Conservation (phyloP, 2,888 invertebrate species). For the Tenthredo amoena region DNA sequence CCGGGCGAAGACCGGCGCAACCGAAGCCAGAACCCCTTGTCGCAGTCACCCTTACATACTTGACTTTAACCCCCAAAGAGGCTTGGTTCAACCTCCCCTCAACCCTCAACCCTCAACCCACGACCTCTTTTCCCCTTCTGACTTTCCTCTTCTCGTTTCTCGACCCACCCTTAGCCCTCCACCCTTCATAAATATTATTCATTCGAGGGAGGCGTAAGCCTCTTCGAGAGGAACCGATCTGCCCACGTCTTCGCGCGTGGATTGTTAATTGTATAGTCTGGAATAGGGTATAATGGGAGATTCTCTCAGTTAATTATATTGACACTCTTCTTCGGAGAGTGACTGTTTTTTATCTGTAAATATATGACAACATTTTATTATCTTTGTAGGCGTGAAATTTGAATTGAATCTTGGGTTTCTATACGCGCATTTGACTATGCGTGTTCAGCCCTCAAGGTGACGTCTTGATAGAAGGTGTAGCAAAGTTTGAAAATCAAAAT, state of each 20-base stretch:
- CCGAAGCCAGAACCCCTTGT: slow-evolving; percentile 20
- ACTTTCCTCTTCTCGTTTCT: neutral
- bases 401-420: neutral
- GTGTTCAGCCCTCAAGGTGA: neutral
- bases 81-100: slow-evolving; percentile 14
- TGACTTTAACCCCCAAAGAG: slow-evolving; percentile 39
- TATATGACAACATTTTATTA: neutral
- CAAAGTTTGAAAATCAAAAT: neutral
- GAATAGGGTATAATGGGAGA: neutral
- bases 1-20: neutral
- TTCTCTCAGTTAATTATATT: neutral
- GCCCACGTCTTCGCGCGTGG: neutral
- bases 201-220: slow-evolving; percentile 34
- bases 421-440: too few relatives aligned
- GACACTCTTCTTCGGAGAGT: neutral
- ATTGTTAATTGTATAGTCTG: slow-evolving; percentile 1
- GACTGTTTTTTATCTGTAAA: neutral
- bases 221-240: slow-evolving; percentile 39
- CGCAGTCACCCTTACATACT: neutral
- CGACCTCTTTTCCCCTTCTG: neutral
- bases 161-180: neutral
- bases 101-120: neutral
- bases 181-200: slow-evolving; percentile 48
- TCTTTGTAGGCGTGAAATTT: neutral
- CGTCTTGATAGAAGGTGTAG: neutral